Conservation (phyloP, 2,888 invertebrate genomes). For the Drosophila maculinotata region DNA sequence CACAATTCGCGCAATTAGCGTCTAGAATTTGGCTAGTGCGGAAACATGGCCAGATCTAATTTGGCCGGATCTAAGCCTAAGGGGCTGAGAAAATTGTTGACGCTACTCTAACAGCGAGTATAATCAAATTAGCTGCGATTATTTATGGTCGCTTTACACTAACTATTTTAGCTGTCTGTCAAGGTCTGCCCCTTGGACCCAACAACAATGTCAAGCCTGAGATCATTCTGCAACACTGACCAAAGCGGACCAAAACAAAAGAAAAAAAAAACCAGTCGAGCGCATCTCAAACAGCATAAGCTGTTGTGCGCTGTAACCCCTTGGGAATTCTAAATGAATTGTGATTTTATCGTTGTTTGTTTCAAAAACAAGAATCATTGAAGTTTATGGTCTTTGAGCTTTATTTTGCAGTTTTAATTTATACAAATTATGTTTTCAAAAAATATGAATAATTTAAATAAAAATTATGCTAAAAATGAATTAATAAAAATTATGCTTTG, state of each 20-base stretch:
- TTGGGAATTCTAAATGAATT: too few relatives aligned
- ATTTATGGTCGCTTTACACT: conserved; percentile 20
- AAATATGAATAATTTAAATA: too few relatives aligned
- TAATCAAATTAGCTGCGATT: conserved; percentile 49
- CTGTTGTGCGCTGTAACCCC: too few relatives aligned
- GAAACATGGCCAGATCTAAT: conserved; percentile 33
- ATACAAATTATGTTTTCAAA: too few relatives aligned
- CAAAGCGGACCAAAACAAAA: background rate
- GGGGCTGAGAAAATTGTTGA: conserved; percentile 30
- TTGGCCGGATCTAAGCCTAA: conserved; percentile 36
- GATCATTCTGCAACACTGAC: conserved; percentile 28
- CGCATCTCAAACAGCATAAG: too few relatives aligned
- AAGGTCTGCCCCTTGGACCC: conserved; percentile 9
- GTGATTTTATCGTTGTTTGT: too few relatives aligned
- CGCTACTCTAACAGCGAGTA: conserved; percentile 4
- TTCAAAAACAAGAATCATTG: too few relatives aligned
- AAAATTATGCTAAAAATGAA: too few relatives aligned
- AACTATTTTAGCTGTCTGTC: background rate
- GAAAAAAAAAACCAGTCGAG: background rate
- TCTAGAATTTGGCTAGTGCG: conserved; percentile 35
- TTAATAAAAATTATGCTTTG: too few relatives aligned
- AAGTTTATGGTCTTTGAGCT: too few relatives aligned
- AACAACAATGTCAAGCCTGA: conserved; percentile 41
- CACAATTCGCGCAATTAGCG: conserved; percentile 41
- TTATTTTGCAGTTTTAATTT: too few relatives aligned